Conservation (phyloP, 2,888 invertebrate genomes). For the Athalia cordata region DNA sequence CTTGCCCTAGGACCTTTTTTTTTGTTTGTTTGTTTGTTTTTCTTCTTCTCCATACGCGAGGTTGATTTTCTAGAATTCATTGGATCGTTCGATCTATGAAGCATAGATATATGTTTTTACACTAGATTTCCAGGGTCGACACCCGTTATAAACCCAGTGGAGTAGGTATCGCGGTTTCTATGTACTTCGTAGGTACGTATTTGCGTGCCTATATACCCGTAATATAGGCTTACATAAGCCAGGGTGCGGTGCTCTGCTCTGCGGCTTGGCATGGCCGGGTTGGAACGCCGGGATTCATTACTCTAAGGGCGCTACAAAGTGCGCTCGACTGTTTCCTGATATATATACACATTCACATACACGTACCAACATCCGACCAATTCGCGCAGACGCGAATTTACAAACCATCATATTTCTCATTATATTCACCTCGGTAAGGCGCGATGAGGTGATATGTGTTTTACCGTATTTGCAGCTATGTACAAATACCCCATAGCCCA, state of each 20-base stretch:
- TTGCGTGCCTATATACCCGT: slow-evolving; percentile 1
- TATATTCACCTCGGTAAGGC: neutral
- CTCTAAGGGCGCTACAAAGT: slow-evolving; percentile 36
- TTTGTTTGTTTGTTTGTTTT: no score
- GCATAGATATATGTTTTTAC: neutral
- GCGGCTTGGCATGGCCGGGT: neutral
- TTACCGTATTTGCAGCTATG: no score
- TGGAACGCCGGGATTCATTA: slow-evolving; percentile 37
- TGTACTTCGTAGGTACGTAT: slow-evolving; percentile 16
- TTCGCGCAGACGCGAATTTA: neutral
- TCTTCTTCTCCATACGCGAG: no score
- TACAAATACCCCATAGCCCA: no score
- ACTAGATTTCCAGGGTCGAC: slow-evolving; percentile 2
- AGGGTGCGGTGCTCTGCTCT: neutral
- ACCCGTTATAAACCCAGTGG: slow-evolving; percentile 11
- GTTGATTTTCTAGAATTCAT: neutral
- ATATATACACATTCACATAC: neutral
- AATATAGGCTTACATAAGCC: slow-evolving; percentile 3
- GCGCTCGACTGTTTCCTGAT: slow-evolving; percentile 21
- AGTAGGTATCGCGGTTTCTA: neutral
- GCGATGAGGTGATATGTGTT: no score
- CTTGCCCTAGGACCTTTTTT: neutral
- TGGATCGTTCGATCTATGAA: no score
- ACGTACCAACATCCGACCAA: slow-evolving; percentile 1
- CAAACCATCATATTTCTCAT: slow-evolving; percentile 10